Evolutionary conservation across 1,140 invertebrate genomes (phyloP), one percentile per base, ranked within the genome.

Genomic region (Procambarus virginalis): DNA sequence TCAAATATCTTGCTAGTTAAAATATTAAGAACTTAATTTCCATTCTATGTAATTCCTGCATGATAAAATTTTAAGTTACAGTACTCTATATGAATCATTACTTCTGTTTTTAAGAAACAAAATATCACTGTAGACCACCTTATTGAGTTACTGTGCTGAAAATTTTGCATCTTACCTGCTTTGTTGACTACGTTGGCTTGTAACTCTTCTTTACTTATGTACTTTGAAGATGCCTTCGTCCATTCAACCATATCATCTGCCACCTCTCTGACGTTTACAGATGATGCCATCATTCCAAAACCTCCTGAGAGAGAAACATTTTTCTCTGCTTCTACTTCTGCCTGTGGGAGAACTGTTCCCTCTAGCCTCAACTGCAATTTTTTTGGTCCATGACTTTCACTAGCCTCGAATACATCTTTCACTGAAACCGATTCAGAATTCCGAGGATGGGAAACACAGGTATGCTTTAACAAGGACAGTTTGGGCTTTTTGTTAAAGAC

Each of bases 201-300:
- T 55, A 98, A 94, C 93, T 97, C 95, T 93, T 96, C 95, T 70
- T 94, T 95, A 46, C 95, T 95, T 86, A 97, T 96, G 88, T 95
- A 95, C 64, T 95, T 86, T 46, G 79, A 75, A 55, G 89, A 86
- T 70, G 84, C 80, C 68, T 81, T 68, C 94, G 89, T 93, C 93
- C 34, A 95, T 93, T 45, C 93, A 86, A 75, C 94, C 92, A 55
- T 82, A 91, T 75, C 84, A 75, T 79, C 51, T 49, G 34, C 45
- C 14, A 73, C 55, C 92, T 75, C 83, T 88, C 68, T 93, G 91
- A 8, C 86, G 88, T 84, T 55, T 76, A 8, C 90, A 49, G 12
- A 14, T 20, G 89, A 48, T 51, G 83, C 68, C 2, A 87, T 91
- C 58, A 87, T 91, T 34, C 90, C 90, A 87, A 91, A 91, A 6